Base-by-base conservation (phyloP, 1,140 invertebrate species). In the Atta colombica region DNA sequence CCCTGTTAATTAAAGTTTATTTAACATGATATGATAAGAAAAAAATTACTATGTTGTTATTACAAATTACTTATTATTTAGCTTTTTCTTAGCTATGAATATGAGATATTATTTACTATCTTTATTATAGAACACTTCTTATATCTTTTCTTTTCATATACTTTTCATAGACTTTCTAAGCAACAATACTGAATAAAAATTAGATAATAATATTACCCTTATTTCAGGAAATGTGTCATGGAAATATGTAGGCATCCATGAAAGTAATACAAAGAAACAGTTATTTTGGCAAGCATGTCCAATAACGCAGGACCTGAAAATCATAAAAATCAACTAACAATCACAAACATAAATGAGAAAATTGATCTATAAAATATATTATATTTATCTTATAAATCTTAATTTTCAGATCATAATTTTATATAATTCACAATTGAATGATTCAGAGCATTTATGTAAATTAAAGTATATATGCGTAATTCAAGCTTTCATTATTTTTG, bases 191-290 rank as follows among this genome's bases (percentile, higher is more conserved):
- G 10, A 45, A 63, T 65, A 18, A 65, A 49, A 65, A 66, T 51
- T 51, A 77, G 31, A 69, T 84, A 63, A 85, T 28, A 77, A 81
- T 28, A 69, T 58, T 93, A 95, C 95, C 93, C 96, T 97, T 55
- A 96, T 96, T 82, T 96, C 95, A 8, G 97, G 97, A 91, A 96
- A 97, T 21, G 96, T 97, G 91, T 98, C 97, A 93, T 97, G 97
- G 91, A 98, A 98, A 93, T 97, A 98, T 45, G 97, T 97, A 65
- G 97, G 97, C 92, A 98, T 95, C 97, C 97, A 98, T 16, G 97
- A 97, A 31, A 98, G 95, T 80, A 98, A 93, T 78, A 97, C 97
- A 92, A 97, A 97, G 93, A 97, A 98, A 88, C 97, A 97, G 95
- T 97, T 97, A 92, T 97, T 97, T 95, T 97, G 97, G 94, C 97